phyloP scores from a whole-genome alignment of 2,113 vertebrate genomes.

The Corythornis cristatus region DNA sequence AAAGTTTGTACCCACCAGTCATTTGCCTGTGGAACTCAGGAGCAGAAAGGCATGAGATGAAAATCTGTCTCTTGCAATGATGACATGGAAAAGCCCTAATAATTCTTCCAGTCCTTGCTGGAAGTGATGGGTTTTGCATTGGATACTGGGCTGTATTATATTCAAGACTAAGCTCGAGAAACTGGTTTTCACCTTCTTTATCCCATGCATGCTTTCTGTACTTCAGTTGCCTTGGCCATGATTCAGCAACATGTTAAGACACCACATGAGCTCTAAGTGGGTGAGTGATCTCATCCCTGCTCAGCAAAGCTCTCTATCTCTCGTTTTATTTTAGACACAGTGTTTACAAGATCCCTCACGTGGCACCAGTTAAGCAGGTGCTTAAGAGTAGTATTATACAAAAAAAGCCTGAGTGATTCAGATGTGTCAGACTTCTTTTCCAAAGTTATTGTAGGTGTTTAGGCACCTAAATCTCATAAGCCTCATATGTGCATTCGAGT shows the following conservation, averaged over 20 bases:
- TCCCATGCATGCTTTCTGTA: not conserved
- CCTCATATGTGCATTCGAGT: not conserved
- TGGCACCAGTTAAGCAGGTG: not conserved
- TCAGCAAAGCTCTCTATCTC: not conserved
- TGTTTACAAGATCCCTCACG: not conserved
- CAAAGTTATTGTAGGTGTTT: not conserved
- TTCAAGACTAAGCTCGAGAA: not conserved
- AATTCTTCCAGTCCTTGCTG: not conserved
- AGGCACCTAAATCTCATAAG: not conserved
- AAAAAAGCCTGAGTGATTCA: not conserved
- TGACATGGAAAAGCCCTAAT: not conserved
- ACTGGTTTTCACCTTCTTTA: not conserved
- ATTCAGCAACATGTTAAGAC: not conserved
- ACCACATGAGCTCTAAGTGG: not conserved
- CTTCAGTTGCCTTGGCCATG: not conserved
- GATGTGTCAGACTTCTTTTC: not conserved
- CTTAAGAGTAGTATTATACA: not conserved
- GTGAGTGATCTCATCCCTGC: not conserved
- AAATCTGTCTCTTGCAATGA: not conserved
- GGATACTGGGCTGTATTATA: not conserved
- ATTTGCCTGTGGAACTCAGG: not conserved
- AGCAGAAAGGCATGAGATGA: not conserved
- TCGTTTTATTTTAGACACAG: not conserved
- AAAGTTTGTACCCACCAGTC: not conserved
- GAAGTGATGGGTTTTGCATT: not conserved